Evolutionary conservation across 2,888 invertebrate species (phyloP), one percentile per base, ranked within the genome.

Genomic region (Trissonchulus sp.): DNA sequence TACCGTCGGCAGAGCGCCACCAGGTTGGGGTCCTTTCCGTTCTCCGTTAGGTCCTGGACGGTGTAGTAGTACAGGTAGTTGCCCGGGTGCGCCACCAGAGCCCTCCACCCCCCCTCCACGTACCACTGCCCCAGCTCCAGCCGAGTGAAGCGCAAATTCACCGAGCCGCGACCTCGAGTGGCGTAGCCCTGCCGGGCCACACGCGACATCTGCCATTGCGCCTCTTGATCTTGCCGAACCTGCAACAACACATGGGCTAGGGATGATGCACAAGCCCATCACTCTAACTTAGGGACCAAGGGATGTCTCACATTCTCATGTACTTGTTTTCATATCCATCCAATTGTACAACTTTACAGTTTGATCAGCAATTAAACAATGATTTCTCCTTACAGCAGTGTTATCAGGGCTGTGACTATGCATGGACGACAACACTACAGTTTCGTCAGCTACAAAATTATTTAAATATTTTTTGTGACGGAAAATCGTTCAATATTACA

Each of bases 141-240:
- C 8, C 36, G 30, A 3, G 92, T 90, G 85, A 96, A 94, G 84
- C 93, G 92, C 76, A 94, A 90, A 84, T 94, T 93, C 48, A 97
- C 93, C 68, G 93, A 93, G 1, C 96, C 96, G 31, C 93, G 89
- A 0, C 96, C 95, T 79, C 91, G 91, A 0, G 91, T 89, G 1
- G 92, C 87, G 84, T 91, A 93, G 0, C 95, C 95, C 77, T 91
- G 90, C 79, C 92, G 89, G 0, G 93, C 95, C 73, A 94, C 88
- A 31, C 90, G 88, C 77, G 94, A 94, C 79, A 96, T 89, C 71
- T 85, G 84, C 48, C 86, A 92, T 90, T 82, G 85, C 23, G 87
- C 84, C 75, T 84, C 83, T 2, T 85, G 84, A 76, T 87, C 86
- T 65, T 85, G 85, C 65, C 87, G 84, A 3, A 87, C 82, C 81